Base-by-base conservation (phyloP, 2,888 invertebrate genomes). In the Stenotaenia linearis region DNA sequence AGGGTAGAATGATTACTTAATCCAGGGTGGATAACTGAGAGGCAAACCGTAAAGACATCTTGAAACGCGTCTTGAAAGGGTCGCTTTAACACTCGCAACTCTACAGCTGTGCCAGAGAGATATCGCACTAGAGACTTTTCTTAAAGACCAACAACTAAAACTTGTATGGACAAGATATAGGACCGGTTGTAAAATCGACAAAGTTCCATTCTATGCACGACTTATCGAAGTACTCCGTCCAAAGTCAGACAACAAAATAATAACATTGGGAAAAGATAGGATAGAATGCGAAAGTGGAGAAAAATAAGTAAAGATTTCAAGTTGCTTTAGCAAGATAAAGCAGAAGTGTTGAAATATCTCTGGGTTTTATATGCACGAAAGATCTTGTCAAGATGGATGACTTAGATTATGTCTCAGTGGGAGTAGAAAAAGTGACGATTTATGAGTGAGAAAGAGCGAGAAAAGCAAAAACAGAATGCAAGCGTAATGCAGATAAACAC, bases 401-500 rank as follows among this genome's bases (percentile, higher is more conserved):
- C 56, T 56, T 56, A 56, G 56, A 56, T 56, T 56, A 56, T 56
- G 56, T 7, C 56, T 18, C 56, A 7, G 21, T 56, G 56, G 56
- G 56, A 56, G 56, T 21, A 15, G 18, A 56, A 56, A 56, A 56
- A 23, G 18, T 1, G n/a, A 56, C 56, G 56, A 56, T 56, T 56
- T 56, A 56, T 56, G 56, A 23, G 21, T 21, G 56, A 18, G 56
- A n/a, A 56, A 5, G 56, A 18, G 56, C n/a, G n/a, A 18, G 56
- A 56, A 56, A 56, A 50, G 56, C 56, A 56, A 56, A 56, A 56
- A 56, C 56, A 56, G 56, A 56, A 56, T 56, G 56, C 56, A 18
- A 56, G 56, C 56, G 9, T 56, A 56, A 56, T 56, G 18, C 56
- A 56, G 56, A 56, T 56, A 56, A 56, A 56, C 18, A 23, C 18